Evolutionary conservation across 2,113 vertebrate species (phyloP).

Genomic region (Anolis carolinensis): DNA sequence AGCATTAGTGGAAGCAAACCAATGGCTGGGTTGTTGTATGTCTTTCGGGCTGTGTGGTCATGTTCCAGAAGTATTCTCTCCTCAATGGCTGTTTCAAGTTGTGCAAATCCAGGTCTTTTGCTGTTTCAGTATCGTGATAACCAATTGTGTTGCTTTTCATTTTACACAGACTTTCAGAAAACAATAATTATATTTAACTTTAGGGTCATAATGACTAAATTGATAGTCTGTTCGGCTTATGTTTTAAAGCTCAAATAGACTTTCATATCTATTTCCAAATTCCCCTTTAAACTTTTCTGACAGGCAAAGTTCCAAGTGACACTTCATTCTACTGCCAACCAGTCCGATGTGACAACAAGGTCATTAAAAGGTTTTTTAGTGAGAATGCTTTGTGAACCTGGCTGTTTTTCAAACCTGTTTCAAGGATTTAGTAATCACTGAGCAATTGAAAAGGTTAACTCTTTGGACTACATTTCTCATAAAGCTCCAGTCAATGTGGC

Average conservation of each 20-base stretch:
- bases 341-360: conserved; percentile 21
- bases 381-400: not conserved
- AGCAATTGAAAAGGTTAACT: not conserved
- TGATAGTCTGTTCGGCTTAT: not conserved
- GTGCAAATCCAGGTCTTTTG: too few relatives aligned
- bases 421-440: not conserved
- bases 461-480: too few relatives aligned
- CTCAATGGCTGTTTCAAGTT: too few relatives aligned
- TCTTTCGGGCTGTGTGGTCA: too few relatives aligned
- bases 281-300: conserved; percentile 3
- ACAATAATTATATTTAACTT: not conserved
- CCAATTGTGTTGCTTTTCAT: not conserved
- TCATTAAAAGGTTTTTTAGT: not conserved
- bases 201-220: not conserved
- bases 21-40: too few relatives aligned
- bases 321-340: not conserved
- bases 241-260: conserved; percentile 4
- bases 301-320: conserved; percentile 12
- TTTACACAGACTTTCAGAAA: not conserved
- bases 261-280: not conserved
- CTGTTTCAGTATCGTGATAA: not conserved
- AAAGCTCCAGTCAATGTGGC: too few relatives aligned
- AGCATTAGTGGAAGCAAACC: too few relatives aligned
- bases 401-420: not conserved
- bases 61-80: too few relatives aligned